Evolutionary conservation across 2,113 vertebrate genomes (phyloP).

Genomic region (Lutjanus erythropterus): DNA sequence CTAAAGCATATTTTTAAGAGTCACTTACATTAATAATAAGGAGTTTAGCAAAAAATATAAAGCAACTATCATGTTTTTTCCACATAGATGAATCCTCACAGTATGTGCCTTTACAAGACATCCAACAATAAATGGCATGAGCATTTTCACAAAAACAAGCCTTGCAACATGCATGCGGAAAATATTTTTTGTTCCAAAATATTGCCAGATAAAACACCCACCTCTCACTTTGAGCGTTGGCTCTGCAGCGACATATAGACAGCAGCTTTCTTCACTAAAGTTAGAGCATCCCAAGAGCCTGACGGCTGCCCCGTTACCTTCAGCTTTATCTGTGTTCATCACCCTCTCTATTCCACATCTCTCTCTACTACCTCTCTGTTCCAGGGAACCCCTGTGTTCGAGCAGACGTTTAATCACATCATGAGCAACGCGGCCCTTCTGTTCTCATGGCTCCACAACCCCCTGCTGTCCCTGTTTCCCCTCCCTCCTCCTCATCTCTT

Average conservation of each 20-base stretch:
- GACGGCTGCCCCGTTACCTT: slow-evolving; percentile 11
- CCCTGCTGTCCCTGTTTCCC: slow-evolving; percentile 20
- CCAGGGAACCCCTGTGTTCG: slow-evolving; percentile 63
- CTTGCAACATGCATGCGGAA: neutral
- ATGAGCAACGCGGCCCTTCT: slow-evolving; percentile 47
- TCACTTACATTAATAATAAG: neutral
- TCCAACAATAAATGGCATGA: neutral
- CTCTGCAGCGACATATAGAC: slow-evolving; percentile 1
- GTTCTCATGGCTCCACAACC: slow-evolving; percentile 41
- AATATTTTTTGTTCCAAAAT: neutral
- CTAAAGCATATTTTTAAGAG: neutral
- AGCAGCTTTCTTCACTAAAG: slow-evolving; percentile 17
- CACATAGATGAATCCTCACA: neutral
- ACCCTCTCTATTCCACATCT: slow-evolving; percentile 9
- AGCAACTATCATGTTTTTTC: neutral
- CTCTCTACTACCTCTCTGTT: slow-evolving; percentile 33
- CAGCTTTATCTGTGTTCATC: slow-evolving; percentile 32
- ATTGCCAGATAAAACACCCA: slow-evolving; percentile 8
- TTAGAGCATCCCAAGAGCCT: slow-evolving; percentile 30
- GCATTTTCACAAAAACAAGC: neutral
- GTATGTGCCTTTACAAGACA: neutral
- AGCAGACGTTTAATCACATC: slow-evolving; percentile 75
- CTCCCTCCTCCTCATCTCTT: slow-evolving; percentile 10
- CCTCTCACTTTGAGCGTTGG: slow-evolving; percentile 21
- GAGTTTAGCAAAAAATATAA: neutral